Evolutionary conservation across 2,888 invertebrate genomes (phyloP), one percentile per base, ranked within the genome.

Genomic region (Xylocampa areola): DNA sequence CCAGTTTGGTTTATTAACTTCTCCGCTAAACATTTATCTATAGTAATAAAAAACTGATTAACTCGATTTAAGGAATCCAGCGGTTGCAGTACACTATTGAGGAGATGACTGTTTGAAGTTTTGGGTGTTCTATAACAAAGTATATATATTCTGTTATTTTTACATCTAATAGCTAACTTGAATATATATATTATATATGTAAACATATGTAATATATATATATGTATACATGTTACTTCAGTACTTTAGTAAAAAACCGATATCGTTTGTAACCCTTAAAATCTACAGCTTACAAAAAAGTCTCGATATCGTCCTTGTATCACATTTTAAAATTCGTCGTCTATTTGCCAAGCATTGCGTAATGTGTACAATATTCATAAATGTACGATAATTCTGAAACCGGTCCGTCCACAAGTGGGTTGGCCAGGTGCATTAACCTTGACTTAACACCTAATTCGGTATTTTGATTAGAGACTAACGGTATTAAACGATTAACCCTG

Each of bases 221-320:
- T n/a, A n/a, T n/a, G n/a, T n/a, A n/a, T n/a, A n/a, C n/a, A n/a
- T n/a, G n/a, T n/a, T n/a, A 6, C 1, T 4, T 11, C 30, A 30
- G 5, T 13, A 30, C 11, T 13, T 30, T 13, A 13, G 13, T 30
- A 4, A 17, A 30, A 45, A 16, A 45, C 14, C 0, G 14, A 13
- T 41, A 41, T 35, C 21, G 35, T 29, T 37, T n/a, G n/a, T n/a
- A 45, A 39, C 11, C 35, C 16, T 11, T 16, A 14, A 57, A 27
- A 35, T 45, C 19, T 14, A 40, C 17, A 25, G 19, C 14, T 16
- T 8, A 51, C 25, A 43, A 35, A 47, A 61, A 39, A 23, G 48
- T n/a, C 53, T 33, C n/a, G 50, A 57, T 54, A 37, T 33, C 45
- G 72, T 67, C 84, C 84, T 84, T 83, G 84, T 82, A 57, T 78